Conservation (phyloP, 2,113 vertebrate species). For the Pseudorectes ferrugineus region DNA sequence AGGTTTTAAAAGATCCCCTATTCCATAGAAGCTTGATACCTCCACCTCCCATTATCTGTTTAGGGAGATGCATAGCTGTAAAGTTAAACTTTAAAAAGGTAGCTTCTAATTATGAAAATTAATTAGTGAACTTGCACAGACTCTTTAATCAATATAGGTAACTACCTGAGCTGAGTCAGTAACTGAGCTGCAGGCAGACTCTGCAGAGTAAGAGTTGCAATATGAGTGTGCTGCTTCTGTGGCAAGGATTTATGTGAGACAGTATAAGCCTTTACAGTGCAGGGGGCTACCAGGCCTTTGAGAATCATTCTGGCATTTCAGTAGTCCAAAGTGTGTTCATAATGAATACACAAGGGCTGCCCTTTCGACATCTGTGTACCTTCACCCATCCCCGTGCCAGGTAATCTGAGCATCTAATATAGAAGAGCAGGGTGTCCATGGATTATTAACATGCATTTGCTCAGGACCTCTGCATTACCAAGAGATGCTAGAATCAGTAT, state of each 20-base stretch:
- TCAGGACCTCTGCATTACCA: not conserved
- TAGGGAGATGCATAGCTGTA: slow-evolving; percentile 5
- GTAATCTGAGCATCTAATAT: not conserved
- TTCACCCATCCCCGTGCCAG: not conserved
- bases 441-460: not conserved
- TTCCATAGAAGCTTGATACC: slow-evolving; percentile 35
- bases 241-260: not conserved
- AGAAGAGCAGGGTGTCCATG: not conserved
- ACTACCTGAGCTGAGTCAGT: not conserved
- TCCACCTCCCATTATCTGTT: slow-evolving; percentile 32
- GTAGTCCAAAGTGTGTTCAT: not conserved
- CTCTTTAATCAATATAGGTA: not conserved
- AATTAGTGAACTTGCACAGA: not conserved
- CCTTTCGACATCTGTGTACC: not conserved
- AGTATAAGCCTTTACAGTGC: not conserved
- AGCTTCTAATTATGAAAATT: slow-evolving; percentile 55
- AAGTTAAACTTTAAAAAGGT: slow-evolving; percentile 49
- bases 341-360: not conserved
- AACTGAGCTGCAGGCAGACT: not conserved
- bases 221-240: not conserved
- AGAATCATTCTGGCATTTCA: not conserved
- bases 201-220: not conserved
- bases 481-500: not conserved
- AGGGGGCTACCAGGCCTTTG: not conserved
- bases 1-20: slow-evolving; percentile 55